Base-by-base conservation (phyloP, 2,797 vertebrate genomes). In the Thamnophis elegans region DNA sequence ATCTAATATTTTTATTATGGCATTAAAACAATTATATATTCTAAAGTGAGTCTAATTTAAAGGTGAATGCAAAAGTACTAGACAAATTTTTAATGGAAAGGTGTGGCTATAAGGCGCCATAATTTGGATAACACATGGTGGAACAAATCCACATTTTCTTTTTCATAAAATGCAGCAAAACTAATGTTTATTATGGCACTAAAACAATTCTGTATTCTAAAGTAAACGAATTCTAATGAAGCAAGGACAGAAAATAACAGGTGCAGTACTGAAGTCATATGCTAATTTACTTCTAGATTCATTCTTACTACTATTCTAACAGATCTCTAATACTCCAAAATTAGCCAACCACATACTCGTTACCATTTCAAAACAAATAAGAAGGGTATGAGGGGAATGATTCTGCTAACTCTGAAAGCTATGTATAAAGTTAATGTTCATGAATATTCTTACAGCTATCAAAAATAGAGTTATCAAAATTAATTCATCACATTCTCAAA, bases 221-320 rank as follows among this genome's bases (percentile, higher is more conserved):
- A 96, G 93, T 78, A 95, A 65, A 94, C 26, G n/a, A 88, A 86
- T 92, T 88, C 93, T 95, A 88, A 93, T 90, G 94, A 96, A 96
- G 93, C 93, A 93, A 95, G 93, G 95, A 96, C 92, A 89, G 97
- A 98, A 98, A 98, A 95, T 93, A 97, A 96, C 97, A 98, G 98
- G 97, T 98, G 98, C 93, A 85, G n/a, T 92, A 94, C 42, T 94
- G 96, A 94, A 96, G 94, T 94, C 92, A 95, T 91, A 95, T 96
- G 95, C 92, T 94, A 88, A 53, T 91, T 94, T 96, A 85, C 14
- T 85, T 95, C 92, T 62, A 90, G 62, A 93, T 90, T 88, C 95
- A 92, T 90, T 6, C 0, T 78, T 78, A 93, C 62, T 94, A 2
- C 93, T 91, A 78, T 0, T 32, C 91, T 62, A 86, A 92, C 56